Evolutionary conservation across 1,140 invertebrate species (phyloP).

Genomic region (Cyclina sinensis): DNA sequence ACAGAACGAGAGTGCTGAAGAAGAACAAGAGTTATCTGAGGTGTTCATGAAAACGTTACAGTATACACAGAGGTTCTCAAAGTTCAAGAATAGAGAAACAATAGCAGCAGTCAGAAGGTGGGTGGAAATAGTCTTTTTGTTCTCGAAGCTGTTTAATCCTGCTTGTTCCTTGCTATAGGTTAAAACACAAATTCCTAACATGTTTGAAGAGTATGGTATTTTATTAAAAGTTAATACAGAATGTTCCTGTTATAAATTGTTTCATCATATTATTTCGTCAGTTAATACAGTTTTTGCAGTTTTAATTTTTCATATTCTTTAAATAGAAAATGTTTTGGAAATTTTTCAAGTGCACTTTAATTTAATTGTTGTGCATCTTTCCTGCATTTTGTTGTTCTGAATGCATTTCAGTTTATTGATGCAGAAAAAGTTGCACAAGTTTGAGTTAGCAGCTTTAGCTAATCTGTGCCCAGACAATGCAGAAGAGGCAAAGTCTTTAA

Average conservation of each 20-base stretch:
- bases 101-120: constrained; percentile 95
- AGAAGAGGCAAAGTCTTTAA: constrained; percentile 98
- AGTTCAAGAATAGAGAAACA: constrained; percentile 99
- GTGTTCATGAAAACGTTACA: constrained; percentile 99
- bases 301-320: background rate
- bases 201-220: no score
- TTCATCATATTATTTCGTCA: no score
- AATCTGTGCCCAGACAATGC: constrained; percentile 99
- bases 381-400: no score
- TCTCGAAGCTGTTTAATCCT: no score
- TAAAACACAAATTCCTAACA: no score
- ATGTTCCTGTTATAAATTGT: no score
- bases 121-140: background rate
- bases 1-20: constrained; percentile 99
- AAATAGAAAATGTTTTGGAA: no score
- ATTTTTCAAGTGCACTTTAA: no score
- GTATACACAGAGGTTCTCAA: constrained; percentile 97
- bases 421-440: constrained; percentile 98
- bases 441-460: constrained; percentile 98
- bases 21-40: constrained; percentile 99
- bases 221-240: no score
- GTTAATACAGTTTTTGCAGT: background rate
- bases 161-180: no score
- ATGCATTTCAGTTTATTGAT: constrained; percentile 93
- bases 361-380: no score